Percentiles rank a stretch among this genome's conserved stretches.
phyloP scores from a whole-genome alignment of 2,888 invertebrate species.

The Macrophya alboannulata region DNA sequence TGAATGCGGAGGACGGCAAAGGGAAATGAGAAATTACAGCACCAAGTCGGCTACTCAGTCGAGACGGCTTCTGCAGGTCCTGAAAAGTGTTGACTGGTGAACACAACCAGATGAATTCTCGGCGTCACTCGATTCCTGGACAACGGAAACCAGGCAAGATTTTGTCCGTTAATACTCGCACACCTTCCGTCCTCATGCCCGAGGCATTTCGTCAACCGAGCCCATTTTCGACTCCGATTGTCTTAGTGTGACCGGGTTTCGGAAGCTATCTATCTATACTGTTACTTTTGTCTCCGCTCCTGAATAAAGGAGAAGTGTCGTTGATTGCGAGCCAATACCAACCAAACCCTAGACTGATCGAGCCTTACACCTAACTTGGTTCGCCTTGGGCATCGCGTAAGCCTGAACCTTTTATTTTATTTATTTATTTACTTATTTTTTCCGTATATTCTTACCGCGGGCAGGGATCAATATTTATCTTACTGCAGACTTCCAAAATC shows the following conservation, averaged over 20 bases:
- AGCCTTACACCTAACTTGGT: slow-evolving; percentile 30
- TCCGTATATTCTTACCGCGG: background rate
- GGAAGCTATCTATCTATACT: background rate
- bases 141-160: slow-evolving; percentile 40
- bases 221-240: slow-evolving; percentile 25
- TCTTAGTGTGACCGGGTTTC: slow-evolving; percentile 13
- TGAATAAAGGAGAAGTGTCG: slow-evolving; percentile 27
- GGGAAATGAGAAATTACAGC: slow-evolving; percentile 53
- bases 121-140: background rate
- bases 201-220: slow-evolving; percentile 23
- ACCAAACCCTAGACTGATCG: slow-evolving; percentile 36
- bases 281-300: background rate
- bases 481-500: background rate
- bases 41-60: slow-evolving; percentile 33
- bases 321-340: slow-evolving; percentile 39
- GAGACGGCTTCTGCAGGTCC: background rate
- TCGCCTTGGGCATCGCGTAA: background rate
- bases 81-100: slow-evolving; percentile 36
- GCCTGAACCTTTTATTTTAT: background rate
- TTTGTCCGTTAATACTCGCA: slow-evolving; percentile 35
- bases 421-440: background rate
- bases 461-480: background rate
- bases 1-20: slow-evolving; percentile 35
- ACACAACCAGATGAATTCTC: slow-evolving; percentile 17
- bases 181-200: slow-evolving; percentile 1